Evolutionary conservation across 2,797 vertebrate genomes (phyloP).

Genomic region (Spea hammondii): DNA sequence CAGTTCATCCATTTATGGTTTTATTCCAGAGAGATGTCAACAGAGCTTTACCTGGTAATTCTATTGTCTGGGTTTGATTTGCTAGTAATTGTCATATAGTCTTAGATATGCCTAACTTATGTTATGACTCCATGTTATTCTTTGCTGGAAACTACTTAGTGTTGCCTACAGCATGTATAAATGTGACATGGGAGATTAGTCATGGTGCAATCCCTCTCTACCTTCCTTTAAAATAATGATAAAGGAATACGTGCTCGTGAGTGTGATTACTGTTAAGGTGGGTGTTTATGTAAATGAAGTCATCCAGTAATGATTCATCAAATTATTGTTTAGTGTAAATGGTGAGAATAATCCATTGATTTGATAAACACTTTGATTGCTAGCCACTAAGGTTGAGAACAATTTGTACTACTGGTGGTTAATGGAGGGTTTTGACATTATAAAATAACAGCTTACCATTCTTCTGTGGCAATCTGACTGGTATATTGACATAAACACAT

Average conservation of each 20-base stretch:
- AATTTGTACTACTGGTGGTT: constrained; percentile 3
- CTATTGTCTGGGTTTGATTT: too few species aligned
- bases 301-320: constrained; percentile 34
- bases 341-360: constrained; percentile 18
- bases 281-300: constrained; percentile 23
- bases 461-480: constrained; percentile 17
- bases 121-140: constrained; percentile 13
- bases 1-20: too few species aligned
- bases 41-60: too few species aligned
- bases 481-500: constrained; percentile 22
- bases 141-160: constrained; percentile 8
- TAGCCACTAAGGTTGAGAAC: constrained; percentile 16
- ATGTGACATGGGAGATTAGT: constrained; percentile 28
- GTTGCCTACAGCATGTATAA: constrained; percentile 13
- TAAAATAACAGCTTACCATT: constrained; percentile 28
- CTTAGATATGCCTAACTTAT: background rate
- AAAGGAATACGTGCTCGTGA: background rate
- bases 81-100: background rate
- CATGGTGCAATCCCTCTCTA: constrained; percentile 27
- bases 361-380: constrained; percentile 31
- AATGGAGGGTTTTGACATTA: constrained; percentile 28
- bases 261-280: constrained; percentile 10
- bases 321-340: constrained; percentile 20
- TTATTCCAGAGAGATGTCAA: too few species aligned
- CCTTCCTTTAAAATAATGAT: constrained; percentile 11